A percentile compares a stretch with the other conserved stretches of the same genome.
Evolutionary conservation across 2,113 vertebrate species (phyloP).

Genomic region (Eurystomus gularis): DNA sequence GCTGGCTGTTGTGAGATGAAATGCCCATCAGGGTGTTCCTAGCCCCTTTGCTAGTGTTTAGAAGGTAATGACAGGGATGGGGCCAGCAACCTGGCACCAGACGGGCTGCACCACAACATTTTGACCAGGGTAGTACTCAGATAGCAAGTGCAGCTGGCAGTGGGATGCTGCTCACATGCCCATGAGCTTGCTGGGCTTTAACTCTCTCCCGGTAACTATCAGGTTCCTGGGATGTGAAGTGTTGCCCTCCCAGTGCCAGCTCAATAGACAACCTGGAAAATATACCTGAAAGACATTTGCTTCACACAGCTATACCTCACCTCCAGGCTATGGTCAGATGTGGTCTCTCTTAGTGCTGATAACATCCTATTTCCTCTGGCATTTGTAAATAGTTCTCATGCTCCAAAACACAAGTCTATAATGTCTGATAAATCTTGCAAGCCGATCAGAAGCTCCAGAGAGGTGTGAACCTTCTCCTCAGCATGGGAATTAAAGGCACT

Average conservation of each 20-base stretch:
- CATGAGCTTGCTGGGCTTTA: background rate
- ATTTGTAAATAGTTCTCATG: background rate
- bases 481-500: fast-evolving
- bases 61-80: background rate
- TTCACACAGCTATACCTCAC: background rate
- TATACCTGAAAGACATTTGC: background rate
- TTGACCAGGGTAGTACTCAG: no score
- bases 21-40: background rate
- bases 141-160: background rate
- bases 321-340: background rate
- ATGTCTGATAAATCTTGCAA: background rate
- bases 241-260: background rate
- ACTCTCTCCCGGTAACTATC: background rate
- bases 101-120: background rate
- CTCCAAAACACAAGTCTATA: background rate
- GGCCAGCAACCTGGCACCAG: background rate
- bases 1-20: background rate
- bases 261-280: background rate
- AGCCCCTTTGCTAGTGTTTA: background rate
- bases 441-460: background rate
- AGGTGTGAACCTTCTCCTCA: background rate
- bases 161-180: background rate
- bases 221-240: background rate
- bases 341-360: background rate
- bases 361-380: background rate